A percentile compares a stretch with the other conserved stretches of the same genome.
phyloP scores from a whole-genome alignment of 2,113 vertebrate species.

The Alligator sinensis region DNA sequence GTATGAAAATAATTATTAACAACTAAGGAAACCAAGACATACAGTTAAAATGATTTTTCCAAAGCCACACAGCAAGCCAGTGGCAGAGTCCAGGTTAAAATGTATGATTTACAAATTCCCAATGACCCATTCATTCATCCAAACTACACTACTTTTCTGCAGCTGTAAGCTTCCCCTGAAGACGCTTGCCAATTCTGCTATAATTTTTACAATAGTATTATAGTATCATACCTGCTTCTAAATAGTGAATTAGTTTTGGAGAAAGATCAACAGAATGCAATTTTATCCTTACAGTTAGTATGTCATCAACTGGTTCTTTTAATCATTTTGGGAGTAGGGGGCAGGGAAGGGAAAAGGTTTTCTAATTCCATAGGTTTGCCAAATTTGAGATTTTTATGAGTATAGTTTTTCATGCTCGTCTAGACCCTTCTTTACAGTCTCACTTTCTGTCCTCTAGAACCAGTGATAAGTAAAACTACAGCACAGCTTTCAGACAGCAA shows the following conservation, averaged over 20 bases:
- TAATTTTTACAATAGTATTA: neutral
- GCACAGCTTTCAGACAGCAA: neutral
- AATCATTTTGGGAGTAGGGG: neutral
- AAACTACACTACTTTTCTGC: neutral
- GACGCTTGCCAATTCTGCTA: neutral
- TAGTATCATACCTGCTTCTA: neutral
- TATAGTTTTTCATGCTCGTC: neutral
- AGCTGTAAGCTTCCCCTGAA: accelerated
- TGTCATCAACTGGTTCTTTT: neutral
- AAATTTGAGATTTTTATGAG: neutral
- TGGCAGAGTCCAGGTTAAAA: neutral
- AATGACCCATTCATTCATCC: neutral
- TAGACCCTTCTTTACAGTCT: neutral
- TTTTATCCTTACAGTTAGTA: neutral
- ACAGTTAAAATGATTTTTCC: neutral
- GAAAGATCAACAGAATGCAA: neutral
- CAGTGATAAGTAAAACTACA: neutral
- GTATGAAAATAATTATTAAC: neutral
- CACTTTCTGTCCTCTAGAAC: neutral
- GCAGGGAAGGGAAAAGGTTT: neutral
- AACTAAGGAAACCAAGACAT: neutral
- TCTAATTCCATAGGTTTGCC: neutral
- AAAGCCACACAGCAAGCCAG: neutral
- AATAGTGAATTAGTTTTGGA: neutral
- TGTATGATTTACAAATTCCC: neutral